phyloP scores from a whole-genome alignment of 2,888 invertebrate species.

The Phortica okadai region DNA sequence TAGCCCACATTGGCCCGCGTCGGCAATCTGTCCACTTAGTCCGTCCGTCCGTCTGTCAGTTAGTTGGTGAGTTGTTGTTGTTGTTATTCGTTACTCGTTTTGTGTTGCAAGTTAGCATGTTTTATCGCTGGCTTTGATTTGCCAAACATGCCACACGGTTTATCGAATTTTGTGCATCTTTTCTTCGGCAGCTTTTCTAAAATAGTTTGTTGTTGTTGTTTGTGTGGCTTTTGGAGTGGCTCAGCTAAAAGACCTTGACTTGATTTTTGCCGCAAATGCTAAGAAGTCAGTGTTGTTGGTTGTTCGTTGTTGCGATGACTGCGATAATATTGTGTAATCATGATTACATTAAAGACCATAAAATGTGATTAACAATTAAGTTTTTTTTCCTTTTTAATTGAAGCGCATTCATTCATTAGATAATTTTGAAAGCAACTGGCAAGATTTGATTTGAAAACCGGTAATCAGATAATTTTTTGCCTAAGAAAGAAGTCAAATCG shows the following conservation, averaged over 20 bases:
- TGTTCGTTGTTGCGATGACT: background rate
- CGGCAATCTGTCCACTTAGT: background rate
- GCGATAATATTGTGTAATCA: background rate
- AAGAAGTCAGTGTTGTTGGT: background rate
- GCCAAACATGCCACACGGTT: constrained; percentile 11
- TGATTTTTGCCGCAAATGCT: background rate
- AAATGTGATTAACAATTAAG: background rate
- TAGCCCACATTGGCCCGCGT: background rate
- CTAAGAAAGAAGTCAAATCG: too few relatives aligned
- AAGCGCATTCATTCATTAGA: too few relatives aligned
- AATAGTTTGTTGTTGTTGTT: background rate
- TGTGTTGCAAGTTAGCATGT: background rate
- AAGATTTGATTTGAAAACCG: too few relatives aligned
- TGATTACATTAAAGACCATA: background rate
- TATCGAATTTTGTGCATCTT: constrained; percentile 28
- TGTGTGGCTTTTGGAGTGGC: constrained; percentile 1
- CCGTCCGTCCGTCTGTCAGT: background rate
- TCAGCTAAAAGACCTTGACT: constrained; percentile 1
- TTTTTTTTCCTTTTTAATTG: background rate
- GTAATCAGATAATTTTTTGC: too few relatives aligned
- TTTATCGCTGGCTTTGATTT: background rate
- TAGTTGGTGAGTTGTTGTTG: background rate
- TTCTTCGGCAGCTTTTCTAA: background rate
- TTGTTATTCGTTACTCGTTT: background rate
- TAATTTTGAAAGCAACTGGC: too few relatives aligned